Evolutionary conservation across 1,140 invertebrate genomes (phyloP).

Genomic region (Trachelipus rathkii): DNA sequence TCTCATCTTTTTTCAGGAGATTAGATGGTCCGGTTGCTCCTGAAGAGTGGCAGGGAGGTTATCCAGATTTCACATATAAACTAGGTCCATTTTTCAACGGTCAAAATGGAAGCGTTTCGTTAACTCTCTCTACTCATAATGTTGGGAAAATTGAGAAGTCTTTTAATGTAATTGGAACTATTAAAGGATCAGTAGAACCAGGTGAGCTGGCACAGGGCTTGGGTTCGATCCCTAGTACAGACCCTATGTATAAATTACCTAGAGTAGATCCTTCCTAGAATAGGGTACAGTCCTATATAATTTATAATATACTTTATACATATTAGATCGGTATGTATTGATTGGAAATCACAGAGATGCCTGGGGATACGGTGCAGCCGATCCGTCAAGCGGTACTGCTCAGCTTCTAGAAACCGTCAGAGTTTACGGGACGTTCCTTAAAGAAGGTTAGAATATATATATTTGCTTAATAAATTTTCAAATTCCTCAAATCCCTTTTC

Average conservation of each 20-base stretch:
- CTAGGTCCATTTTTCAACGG: constrained; percentile 58
- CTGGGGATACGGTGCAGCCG: constrained; percentile 57
- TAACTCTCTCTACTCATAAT: constrained; percentile 54
- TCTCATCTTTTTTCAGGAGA: constrained; percentile 14
- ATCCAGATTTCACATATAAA: constrained; percentile 60
- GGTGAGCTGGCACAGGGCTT: too few species aligned
- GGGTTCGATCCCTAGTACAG: too few species aligned
- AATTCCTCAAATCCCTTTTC: too few species aligned
- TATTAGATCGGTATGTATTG: constrained; percentile 53
- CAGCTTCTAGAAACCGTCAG: constrained; percentile 49
- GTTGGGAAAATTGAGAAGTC: constrained; percentile 45
- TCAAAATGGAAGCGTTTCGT: constrained; percentile 55
- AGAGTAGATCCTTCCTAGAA: too few species aligned
- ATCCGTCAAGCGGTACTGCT: constrained; percentile 58
- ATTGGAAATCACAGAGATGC: constrained; percentile 61
- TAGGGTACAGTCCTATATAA: too few species aligned
- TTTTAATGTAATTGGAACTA: constrained; percentile 47
- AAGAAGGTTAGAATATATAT: too few species aligned
- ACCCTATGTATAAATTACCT: too few species aligned
- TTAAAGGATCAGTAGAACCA: constrained; percentile 45
- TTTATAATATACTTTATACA: not conserved
- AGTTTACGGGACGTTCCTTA: constrained; percentile 19
- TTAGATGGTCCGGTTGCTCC: constrained; percentile 51
- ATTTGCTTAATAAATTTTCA: too few species aligned
- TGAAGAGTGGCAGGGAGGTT: constrained; percentile 54